These are phyloP conservation scores for Aporophyla nigra DNA, from an alignment of 2,888 invertebrate species.

Conservation along the genomic window DNA sequence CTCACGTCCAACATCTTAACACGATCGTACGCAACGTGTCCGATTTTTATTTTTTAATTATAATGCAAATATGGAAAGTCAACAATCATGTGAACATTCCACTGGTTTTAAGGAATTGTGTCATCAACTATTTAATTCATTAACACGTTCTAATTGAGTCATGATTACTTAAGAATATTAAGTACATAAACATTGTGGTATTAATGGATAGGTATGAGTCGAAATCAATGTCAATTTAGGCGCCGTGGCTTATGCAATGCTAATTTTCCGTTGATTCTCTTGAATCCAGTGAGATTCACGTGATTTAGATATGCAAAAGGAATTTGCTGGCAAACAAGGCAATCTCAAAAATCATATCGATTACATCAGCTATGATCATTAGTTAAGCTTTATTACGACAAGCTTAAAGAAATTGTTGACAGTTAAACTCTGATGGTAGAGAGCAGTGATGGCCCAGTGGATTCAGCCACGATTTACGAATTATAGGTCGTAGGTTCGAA, in stretches of 20 bases:
- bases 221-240: slow-evolving; percentile 25
- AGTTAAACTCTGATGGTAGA: too few relatives aligned
- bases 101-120: slow-evolving; percentile 74
- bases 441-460: too few relatives aligned
- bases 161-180: slow-evolving; percentile 44
- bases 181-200: slow-evolving; percentile 45
- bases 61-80: slow-evolving; percentile 78
- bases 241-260: slow-evolving; percentile 34
- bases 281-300: not conserved
- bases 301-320: slow-evolving; percentile 1
- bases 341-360: not conserved
- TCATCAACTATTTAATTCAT: slow-evolving; percentile 74
- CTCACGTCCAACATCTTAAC: slow-evolving; percentile 79
- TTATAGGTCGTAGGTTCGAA: too few relatives aligned
- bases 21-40: slow-evolving; percentile 79
- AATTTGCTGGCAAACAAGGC: not conserved
- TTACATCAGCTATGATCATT: not conserved
- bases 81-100: slow-evolving; percentile 74
- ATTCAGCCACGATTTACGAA: too few relatives aligned
- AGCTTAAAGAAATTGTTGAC: not conserved
- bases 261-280: slow-evolving; percentile 21
- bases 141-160: slow-evolving; percentile 70
- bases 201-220: slow-evolving; percentile 27
- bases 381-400: not conserved
- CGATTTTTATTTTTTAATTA: slow-evolving; percentile 81